phyloP scores from a whole-genome alignment of 2,113 vertebrate genomes.

The Microcebus tavaratra region DNA sequence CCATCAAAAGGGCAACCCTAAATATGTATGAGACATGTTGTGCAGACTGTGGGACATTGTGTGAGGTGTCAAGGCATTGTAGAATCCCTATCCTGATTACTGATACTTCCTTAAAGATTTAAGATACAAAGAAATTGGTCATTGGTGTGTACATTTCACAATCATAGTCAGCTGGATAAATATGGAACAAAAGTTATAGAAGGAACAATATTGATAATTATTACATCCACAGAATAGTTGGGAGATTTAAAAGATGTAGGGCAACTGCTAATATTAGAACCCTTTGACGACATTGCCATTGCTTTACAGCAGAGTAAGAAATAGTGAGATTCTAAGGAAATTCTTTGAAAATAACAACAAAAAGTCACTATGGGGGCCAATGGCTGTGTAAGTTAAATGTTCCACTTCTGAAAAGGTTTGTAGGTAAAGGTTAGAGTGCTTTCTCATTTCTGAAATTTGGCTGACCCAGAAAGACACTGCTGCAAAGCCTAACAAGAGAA shows the following conservation, averaged over 20 bases:
- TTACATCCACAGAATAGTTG: not conserved
- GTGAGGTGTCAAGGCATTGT: no score
- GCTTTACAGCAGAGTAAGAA: not conserved
- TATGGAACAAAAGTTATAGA: not conserved
- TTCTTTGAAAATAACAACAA: conserved; percentile 54
- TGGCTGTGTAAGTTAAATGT: not conserved
- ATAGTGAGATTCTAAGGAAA: not conserved
- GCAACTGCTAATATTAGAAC: conserved; percentile 20
- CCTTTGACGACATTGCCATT: not conserved
- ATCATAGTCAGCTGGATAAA: not conserved
- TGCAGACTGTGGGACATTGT: rapidly evolving
- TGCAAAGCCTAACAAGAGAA: not conserved
- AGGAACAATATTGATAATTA: not conserved
- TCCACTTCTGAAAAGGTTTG: conserved; percentile 53
- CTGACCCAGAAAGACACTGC: conserved; percentile 48
- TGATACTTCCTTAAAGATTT: not conserved
- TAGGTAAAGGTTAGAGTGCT: conserved; percentile 4
- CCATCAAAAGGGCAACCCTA: not conserved
- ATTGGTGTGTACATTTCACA: not conserved
- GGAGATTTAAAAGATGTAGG: conserved; percentile 16
- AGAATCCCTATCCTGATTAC: not conserved
- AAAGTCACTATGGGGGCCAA: not conserved
- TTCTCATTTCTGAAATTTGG: conserved; percentile 25
- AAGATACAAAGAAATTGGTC: not conserved
- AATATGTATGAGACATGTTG: not conserved